A percentile compares a stretch with the other conserved stretches of the same genome.
These are phyloP conservation scores for Criorhina ranunculi DNA, from an alignment of 2,888 invertebrate genomes.

Conservation along the genomic window DNA sequence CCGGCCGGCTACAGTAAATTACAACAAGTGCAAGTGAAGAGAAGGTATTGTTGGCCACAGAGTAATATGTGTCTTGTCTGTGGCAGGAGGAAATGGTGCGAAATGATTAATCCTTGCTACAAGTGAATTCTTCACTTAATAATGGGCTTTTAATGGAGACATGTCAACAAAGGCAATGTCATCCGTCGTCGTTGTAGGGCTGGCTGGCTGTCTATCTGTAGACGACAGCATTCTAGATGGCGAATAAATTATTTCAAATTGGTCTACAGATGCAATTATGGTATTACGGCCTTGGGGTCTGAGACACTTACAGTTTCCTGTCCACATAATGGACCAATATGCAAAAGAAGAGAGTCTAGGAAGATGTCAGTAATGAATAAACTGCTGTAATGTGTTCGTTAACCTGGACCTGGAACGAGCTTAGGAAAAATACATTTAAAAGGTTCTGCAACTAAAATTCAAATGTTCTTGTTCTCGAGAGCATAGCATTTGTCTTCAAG, in stretches of 20 bases:
- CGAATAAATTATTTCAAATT: constrained; percentile 69
- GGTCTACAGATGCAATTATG: constrained; percentile 62
- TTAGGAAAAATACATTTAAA: too few species aligned
- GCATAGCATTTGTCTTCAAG: too few species aligned
- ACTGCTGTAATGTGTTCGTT: constrained; percentile 45
- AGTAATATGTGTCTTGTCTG: constrained; percentile 13
- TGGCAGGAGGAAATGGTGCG: constrained; percentile 58
- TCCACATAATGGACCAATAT: constrained; percentile 51
- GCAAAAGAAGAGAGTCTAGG: constrained; percentile 34
- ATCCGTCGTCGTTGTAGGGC: constrained; percentile 50
- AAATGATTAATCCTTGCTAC: constrained; percentile 74
- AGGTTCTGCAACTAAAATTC: too few species aligned
- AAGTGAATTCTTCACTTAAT: constrained; percentile 69
- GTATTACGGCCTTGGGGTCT: constrained; percentile 52
- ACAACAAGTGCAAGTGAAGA: constrained; percentile 70
- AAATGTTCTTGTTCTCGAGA: too few species aligned
- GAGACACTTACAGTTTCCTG: constrained; percentile 64
- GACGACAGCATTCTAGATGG: constrained; percentile 35
- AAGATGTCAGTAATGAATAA: constrained; percentile 36
- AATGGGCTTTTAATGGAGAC: constrained; percentile 75
- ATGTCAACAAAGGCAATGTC: constrained; percentile 74
- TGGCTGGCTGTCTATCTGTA: constrained; percentile 10
- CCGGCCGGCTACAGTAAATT: constrained; percentile 69
- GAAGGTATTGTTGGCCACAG: constrained; percentile 18
- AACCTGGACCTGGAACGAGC: constrained; percentile 1